Conservation (phyloP, 2,888 invertebrate species). For the Drosophila tanythrix region DNA sequence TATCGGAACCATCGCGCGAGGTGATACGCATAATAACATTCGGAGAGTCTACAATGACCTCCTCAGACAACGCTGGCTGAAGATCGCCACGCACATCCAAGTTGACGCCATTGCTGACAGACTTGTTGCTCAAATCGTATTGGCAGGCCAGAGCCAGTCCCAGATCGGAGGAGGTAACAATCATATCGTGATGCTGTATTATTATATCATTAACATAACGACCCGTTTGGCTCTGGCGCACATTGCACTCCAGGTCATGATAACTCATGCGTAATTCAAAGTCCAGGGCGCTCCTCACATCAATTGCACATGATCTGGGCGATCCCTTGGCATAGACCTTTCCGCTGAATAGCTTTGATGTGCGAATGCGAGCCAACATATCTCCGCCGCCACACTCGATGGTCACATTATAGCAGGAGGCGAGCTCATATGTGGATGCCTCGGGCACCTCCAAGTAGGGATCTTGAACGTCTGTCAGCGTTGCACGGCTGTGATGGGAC, state of each 20-base stretch:
- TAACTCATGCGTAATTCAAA: conserved; percentile 97
- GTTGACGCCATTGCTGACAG: conserved; percentile 95
- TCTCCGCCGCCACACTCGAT: conserved; percentile 96
- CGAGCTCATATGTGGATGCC: conserved; percentile 95
- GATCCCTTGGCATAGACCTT: conserved; percentile 90
- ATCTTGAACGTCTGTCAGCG: conserved; percentile 94
- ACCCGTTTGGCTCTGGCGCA: conserved; percentile 94
- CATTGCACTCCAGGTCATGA: conserved; percentile 96
- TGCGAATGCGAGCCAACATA: conserved; percentile 96
- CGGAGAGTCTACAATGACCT: conserved; percentile 96
- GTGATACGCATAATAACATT: conserved; percentile 97
- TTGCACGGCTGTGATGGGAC: conserved; percentile 95
- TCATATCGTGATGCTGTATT: conserved; percentile 97
- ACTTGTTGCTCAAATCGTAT: conserved; percentile 96
- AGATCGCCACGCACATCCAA: conserved; percentile 95
- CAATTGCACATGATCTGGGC: conserved; percentile 95
- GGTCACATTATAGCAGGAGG: conserved; percentile 97
- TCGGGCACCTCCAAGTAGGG: conserved; percentile 96
- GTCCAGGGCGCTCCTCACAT: conserved; percentile 94
- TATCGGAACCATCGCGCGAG: conserved; percentile 92
- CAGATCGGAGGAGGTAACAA: conserved; percentile 96
- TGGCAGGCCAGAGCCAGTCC: conserved; percentile 96
- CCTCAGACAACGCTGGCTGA: conserved; percentile 92
- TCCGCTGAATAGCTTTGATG: conserved; percentile 91
- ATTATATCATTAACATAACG: conserved; percentile 95